phyloP scores from a whole-genome alignment of 2,888 invertebrate species.

The Timema podura region DNA sequence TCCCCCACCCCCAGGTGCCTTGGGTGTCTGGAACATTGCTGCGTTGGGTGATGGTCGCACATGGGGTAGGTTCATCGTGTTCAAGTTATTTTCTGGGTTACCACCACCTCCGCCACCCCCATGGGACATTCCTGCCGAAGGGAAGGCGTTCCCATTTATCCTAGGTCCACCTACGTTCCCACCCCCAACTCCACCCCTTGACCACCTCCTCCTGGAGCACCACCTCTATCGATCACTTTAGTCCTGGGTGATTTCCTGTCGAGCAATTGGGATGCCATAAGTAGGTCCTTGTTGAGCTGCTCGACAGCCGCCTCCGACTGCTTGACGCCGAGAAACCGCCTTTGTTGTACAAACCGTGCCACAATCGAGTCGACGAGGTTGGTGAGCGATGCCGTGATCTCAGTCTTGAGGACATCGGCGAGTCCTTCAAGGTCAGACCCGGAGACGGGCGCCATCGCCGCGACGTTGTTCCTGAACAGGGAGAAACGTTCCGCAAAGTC shows the following conservation, averaged over 20 bases:
- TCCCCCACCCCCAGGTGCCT: conserved; percentile 58
- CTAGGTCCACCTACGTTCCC: conserved; percentile 27
- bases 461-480: conserved; percentile 65
- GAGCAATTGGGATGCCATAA: conserved; percentile 75
- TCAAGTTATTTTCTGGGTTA: conserved; percentile 51
- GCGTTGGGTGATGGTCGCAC: conserved; percentile 64
- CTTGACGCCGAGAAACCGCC: conserved; percentile 70
- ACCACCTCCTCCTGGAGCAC: conserved; percentile 26
- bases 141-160: conserved; percentile 41
- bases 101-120: conserved; percentile 33
- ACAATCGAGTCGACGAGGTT: conserved; percentile 85
- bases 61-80: conserved; percentile 57
- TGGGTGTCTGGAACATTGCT: conserved; percentile 80
- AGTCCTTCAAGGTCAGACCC: conserved; percentile 82
- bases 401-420: conserved; percentile 86
- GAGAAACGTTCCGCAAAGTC: conserved; percentile 75
- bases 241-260: conserved; percentile 81
- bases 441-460: conserved; percentile 51
- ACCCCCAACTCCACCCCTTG: conserved; percentile 20
- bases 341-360: conserved; percentile 77
- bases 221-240: conserved; percentile 64
- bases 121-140: conserved; percentile 49
- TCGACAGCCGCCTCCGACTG: conserved; percentile 77
- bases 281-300: conserved; percentile 77
- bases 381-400: conserved; percentile 79